These are phyloP conservation scores for Nibea albiflora DNA, from an alignment of 2,113 vertebrate species.

Conservation along the genomic window DNA sequence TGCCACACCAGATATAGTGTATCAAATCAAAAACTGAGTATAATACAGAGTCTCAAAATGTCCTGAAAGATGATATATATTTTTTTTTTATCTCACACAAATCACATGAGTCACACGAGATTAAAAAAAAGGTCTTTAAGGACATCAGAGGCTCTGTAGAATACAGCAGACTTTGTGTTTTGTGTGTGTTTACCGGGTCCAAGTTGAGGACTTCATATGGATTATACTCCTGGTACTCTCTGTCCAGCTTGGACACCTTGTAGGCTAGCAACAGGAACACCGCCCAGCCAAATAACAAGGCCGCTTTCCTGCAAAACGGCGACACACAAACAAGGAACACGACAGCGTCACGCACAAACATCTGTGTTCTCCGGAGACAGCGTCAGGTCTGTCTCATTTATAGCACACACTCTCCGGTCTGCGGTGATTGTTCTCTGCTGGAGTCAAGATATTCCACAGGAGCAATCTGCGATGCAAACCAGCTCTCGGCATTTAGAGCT, in stretches of 20 bases:
- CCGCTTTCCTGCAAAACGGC: conserved; percentile 88
- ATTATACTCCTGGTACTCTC: conserved; percentile 99
- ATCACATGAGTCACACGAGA: not conserved
- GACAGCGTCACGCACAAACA: conserved; percentile 11
- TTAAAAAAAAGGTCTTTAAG: not conserved
- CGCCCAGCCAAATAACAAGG: conserved; percentile 96
- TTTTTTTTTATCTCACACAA: conserved; percentile 2
- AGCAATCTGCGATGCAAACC: not conserved
- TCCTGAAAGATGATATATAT: not conserved
- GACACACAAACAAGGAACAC: conserved; percentile 28
- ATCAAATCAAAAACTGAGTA: not conserved
- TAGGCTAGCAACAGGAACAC: conserved; percentile 96
- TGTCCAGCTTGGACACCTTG: conserved; percentile 98
- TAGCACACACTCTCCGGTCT: not conserved
- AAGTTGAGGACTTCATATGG: conserved; percentile 96
- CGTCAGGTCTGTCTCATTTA: not conserved
- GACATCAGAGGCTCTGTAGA: not conserved
- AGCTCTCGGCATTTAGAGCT: not conserved
- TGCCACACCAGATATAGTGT: not conserved
- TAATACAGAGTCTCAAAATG: not conserved
- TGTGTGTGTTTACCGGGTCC: conserved; percentile 88
- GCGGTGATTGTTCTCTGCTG: not conserved
- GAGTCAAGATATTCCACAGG: not conserved
- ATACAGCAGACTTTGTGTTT: not conserved
- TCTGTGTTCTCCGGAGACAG: not conserved